A percentile compares a stretch with the other conserved stretches of the same genome.
Conservation (phyloP, 1,140 invertebrate species). For the Paraescarpia echinospica region DNA sequence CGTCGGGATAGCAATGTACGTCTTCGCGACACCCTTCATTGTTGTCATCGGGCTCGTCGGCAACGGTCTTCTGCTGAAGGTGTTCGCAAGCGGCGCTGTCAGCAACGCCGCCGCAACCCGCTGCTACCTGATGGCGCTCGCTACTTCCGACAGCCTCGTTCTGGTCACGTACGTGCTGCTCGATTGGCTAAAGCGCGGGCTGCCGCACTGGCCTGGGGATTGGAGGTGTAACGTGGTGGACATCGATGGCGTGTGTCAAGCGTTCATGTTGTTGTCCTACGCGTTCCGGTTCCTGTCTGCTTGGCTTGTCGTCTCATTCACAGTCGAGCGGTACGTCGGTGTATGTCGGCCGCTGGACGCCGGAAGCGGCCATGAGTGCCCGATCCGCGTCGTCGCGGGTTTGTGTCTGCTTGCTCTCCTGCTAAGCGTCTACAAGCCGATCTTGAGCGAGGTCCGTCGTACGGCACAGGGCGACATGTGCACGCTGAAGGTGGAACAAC, state of each 20-base stretch:
- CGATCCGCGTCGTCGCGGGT: slow-evolving; percentile 14
- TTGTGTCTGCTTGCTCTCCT: slow-evolving; percentile 7
- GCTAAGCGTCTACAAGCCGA: neutral
- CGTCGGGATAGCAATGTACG: neutral
- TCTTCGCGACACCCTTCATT: slow-evolving; percentile 19
- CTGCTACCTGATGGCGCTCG: slow-evolving; percentile 45
- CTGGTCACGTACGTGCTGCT: slow-evolving; percentile 46
- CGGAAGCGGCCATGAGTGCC: neutral
- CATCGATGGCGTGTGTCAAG: slow-evolving; percentile 43
- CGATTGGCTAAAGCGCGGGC: slow-evolving; percentile 42
- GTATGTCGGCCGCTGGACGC: slow-evolving; percentile 31
- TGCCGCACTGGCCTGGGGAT: slow-evolving; percentile 12
- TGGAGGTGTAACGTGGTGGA: slow-evolving; percentile 33
- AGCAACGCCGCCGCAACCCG: slow-evolving; percentile 41
- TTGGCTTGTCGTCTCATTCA: slow-evolving; percentile 51
- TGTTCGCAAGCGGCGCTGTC: slow-evolving; percentile 44
- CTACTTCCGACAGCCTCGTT: slow-evolving; percentile 42
- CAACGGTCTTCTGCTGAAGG: slow-evolving; percentile 40
- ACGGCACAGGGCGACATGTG: neutral
- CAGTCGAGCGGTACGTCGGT: slow-evolving; percentile 45
- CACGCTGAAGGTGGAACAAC: slow-evolving; percentile 34
- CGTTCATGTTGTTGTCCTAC: slow-evolving; percentile 41
- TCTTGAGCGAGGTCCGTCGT: neutral
- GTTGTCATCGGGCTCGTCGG: slow-evolving; percentile 41
- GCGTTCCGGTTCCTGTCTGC: slow-evolving; percentile 46